Base-by-base conservation (phyloP, 2,113 vertebrate genomes). In the Zeus faber region DNA sequence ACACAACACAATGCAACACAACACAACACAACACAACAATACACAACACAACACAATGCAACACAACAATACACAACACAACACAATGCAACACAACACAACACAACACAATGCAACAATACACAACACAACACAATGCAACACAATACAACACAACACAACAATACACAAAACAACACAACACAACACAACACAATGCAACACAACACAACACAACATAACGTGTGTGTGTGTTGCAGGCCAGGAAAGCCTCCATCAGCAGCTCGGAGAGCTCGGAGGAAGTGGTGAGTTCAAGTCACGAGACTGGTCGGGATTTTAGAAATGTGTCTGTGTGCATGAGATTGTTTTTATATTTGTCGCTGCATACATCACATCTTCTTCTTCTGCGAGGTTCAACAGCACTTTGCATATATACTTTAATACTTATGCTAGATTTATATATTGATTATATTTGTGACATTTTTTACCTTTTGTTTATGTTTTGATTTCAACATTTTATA, bases 261-360 rank as follows among this genome's bases (percentile, higher is more conserved):
- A 87, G 82, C 54, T 89, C 89, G 24, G 89, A 89, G 69, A 91
- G 88, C 58, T 87, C 88, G 11, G 89, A 90, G 17, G 85, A 89
- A 70, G 49, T 74, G 77, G 79, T 86, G 45, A 79, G 80, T 76
- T 44, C 41, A 24, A 29, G 5, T 24, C 1, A 6, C n/a, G 39
- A 39, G 4, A 25, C 16, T 16, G 22, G 9, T 6, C 10, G 23
- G 5, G 35, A 25, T n/a, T n/a, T n/a, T n/a, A n/a, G n/a, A n/a
- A n/a, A n/a, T n/a, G n/a, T n/a, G n/a, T n/a, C n/a, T n/a, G n/a
- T n/a, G n/a, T n/a, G n/a, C n/a, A n/a, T n/a, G n/a, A n/a, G n/a
- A n/a, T n/a, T n/a, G n/a, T n/a, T n/a, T n/a, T n/a, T n/a, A n/a
- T n/a, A n/a, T n/a, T n/a, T n/a, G n/a, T n/a, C n/a, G n/a, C n/a